Base-by-base conservation (phyloP, 2,797 vertebrate genomes). In the Gastrophryne carolinensis region DNA sequence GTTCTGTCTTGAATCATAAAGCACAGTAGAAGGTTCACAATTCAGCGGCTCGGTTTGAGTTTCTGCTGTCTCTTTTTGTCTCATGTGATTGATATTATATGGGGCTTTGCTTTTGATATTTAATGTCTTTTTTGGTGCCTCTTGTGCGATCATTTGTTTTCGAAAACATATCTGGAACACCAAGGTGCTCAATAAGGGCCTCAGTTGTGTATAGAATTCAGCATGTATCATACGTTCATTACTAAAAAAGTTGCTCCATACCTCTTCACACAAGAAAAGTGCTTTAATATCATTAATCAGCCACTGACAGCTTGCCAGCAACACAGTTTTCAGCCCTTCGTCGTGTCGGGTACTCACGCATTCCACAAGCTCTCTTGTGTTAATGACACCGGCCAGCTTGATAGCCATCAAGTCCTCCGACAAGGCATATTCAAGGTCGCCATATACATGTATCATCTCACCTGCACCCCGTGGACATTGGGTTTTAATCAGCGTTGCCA, bases 321-420 rank as follows among this genome's bases (percentile, higher is more conserved):
- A 44, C 26, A 76, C 74, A 2, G 66, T 76, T n/a, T 34, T 70
- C 3, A 76, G 19, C 24, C 74, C 74, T 11, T 41, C 26, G 9
- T 61, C 54, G 30, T 76, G 74, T n/a, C 34, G 65, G 5, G 32
- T 76, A 8, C 74, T 69, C 7, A 76, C 74, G 47, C 74, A 76
- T 47, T 76, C 74, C 57, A 76, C 74, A 11, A 76, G 49, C 7
- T 76, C 74, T 23, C 74, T 60, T 29, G 57, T 76, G 57, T 76
- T 76, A 4, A 76, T 76, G 57, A 76, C 57, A 9, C 63, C 34
- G 2, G 74, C 65, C 35, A 76, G 49, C n/a, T 56, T 69, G 13
- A 10, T 19, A 26, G 74, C 74, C 52, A 76, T 24, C 2, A 66
- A 62, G 2, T 11, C 44, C 27, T 76, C 74, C 7, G 74, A 76